Evolutionary conservation across 2,888 invertebrate species (phyloP).

Genomic region (Trachelus stipa): DNA sequence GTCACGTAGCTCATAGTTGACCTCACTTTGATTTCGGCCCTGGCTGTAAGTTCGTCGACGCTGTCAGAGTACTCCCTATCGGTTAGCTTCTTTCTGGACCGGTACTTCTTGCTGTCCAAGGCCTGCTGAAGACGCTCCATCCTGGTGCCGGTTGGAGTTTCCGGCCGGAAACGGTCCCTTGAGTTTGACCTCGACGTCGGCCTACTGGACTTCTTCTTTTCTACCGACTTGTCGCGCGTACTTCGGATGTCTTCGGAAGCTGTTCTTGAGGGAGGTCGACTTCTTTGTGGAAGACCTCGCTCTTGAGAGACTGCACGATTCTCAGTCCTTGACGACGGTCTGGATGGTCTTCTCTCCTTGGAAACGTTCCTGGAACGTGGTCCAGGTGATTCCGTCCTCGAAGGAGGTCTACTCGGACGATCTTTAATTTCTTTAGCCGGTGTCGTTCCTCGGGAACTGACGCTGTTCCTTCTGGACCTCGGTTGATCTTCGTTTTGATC

Average conservation of each 20-base stretch:
- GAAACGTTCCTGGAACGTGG: constrained; percentile 47
- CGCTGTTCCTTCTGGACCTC: constrained; percentile 26
- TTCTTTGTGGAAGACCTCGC: constrained; percentile 20
- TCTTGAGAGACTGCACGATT: constrained; percentile 39
- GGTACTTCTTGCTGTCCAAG: constrained; percentile 41
- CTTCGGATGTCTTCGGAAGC: constrained; percentile 33
- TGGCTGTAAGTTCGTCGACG: constrained; percentile 68
- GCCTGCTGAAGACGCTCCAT: constrained; percentile 57
- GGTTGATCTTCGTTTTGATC: constrained; percentile 16
- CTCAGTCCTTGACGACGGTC: constrained; percentile 51
- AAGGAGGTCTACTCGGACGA: constrained; percentile 35
- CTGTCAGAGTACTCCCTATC: constrained; percentile 24
- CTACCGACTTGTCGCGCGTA: constrained; percentile 32
- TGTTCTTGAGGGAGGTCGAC: constrained; percentile 32
- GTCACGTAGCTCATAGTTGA: constrained; percentile 79
- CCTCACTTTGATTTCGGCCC: constrained; percentile 77
- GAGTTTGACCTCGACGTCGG: constrained; percentile 54
- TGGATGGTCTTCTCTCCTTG: constrained; percentile 41
- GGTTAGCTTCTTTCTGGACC: constrained; percentile 33
- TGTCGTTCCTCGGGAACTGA: constrained; percentile 38
- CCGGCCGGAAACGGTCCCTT: constrained; percentile 45
- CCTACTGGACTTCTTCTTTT: constrained; percentile 32
- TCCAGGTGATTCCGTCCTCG: constrained; percentile 50
- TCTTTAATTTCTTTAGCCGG: constrained; percentile 30
- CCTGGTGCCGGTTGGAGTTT: constrained; percentile 62